Evolutionary conservation across 2,113 vertebrate species (phyloP), one percentile per base, ranked within the genome.

Genomic region (Oryzias curvinotus): DNA sequence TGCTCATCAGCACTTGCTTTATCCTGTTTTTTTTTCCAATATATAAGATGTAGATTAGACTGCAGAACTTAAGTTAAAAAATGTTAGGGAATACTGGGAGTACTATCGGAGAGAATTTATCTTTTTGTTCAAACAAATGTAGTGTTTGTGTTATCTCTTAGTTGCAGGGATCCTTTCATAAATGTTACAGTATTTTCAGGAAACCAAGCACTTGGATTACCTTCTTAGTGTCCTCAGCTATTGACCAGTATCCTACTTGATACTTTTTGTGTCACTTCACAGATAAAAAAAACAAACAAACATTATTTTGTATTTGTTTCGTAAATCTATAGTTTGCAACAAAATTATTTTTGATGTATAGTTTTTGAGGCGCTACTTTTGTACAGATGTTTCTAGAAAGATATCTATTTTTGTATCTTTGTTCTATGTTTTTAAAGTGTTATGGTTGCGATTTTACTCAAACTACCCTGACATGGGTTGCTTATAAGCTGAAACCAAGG

Each of bases 391-490:
- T 83, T 80, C 47, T 65, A 68, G 62, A 10, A 54, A 72, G 43
- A 76, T 69, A 18, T 73, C 41, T 83, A 78, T 80, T 78, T 87
- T 83, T 82, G 2, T 82, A 80, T 70, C 64, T 28, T 70, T 74
- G 1, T 63, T 52, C 52, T 41, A 71, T 61, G 57, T 67, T 18
- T 43, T 14, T 15, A 36, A 48, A 5, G 54, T 59, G 43, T 57
- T 51, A 12, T 47, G 62, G 16, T 83, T 81, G 60, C 81, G 55
- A 63, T 41, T 68, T 77, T 58, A 19, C 57, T 54, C n/a, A 70
- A 65, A 72, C 30, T 6, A 5, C 25, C 25, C n/a, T 17, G 14
- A 46, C 30, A 47, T 56, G 42, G 6, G 28, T 51, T 45, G 28
- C 61, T 47, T 56, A 18, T 16, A 36, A 55, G 49, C 64, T 61